A percentile compares a stretch with the other conserved stretches of the same genome.
Evolutionary conservation across 2,797 vertebrate species (phyloP).

Genomic region (Mus minutoides): DNA sequence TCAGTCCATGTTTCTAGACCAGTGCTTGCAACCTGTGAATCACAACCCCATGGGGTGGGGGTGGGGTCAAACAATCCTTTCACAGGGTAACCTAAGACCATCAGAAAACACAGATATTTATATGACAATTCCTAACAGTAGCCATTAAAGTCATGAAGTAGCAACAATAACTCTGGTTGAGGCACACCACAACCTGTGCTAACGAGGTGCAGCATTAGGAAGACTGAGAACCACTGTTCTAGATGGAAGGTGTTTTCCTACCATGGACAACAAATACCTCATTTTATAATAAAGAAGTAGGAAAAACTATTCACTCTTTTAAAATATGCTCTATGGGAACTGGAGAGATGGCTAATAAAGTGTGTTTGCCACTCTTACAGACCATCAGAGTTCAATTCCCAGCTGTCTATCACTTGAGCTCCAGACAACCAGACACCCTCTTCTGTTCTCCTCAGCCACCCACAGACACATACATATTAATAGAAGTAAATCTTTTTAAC

Average conservation of each 20-base stretch:
- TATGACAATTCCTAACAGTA: not conserved
- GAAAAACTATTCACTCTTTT: not conserved
- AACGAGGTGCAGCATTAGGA: not conserved
- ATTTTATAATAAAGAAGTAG: slow-evolving; percentile 30
- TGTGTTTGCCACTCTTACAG: not conserved
- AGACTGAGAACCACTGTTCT: not conserved
- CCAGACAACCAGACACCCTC: not conserved
- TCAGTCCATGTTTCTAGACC: not conserved
- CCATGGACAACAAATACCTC: not conserved
- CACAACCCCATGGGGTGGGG: not conserved
- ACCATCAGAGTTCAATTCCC: not conserved
- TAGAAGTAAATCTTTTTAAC: not conserved
- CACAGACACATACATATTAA: no score
- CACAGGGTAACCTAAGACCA: not conserved
- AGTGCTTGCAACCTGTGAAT: not conserved
- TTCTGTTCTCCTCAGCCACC: not conserved
- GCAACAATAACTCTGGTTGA: not conserved
- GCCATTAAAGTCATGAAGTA: not conserved
- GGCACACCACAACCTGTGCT: not conserved
- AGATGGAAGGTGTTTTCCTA: not conserved
- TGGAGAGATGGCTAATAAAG: not conserved
- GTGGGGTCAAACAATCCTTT: not conserved
- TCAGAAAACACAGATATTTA: not conserved
- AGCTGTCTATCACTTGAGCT: no score
- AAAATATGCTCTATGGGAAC: not conserved